Evolutionary conservation across 2,113 vertebrate genomes (phyloP).

Genomic region (Prionailurus bengalensis): DNA sequence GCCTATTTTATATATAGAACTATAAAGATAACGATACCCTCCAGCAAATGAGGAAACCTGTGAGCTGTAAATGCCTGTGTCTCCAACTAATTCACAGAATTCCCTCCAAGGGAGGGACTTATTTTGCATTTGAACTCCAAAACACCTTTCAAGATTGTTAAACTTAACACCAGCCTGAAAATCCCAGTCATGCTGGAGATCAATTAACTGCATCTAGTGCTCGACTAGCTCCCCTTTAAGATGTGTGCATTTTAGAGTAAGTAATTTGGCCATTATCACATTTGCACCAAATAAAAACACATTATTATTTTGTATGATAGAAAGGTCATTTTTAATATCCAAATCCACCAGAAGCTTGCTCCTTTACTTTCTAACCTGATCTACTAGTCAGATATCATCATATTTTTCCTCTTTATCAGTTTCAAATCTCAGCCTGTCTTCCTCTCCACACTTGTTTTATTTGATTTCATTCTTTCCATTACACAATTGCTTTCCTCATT

Average conservation of each 20-base stretch:
- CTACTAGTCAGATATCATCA: not conserved
- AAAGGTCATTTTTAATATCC: constrained; percentile 19
- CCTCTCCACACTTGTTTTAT: not conserved
- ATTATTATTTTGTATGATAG: constrained; percentile 17
- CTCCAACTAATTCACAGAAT: constrained; percentile 84
- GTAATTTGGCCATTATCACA: constrained; percentile 68
- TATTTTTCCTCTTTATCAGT: not conserved
- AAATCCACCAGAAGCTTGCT: not conserved
- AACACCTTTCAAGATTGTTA: constrained; percentile 86
- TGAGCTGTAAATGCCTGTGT: constrained; percentile 83
- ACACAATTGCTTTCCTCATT: not conserved
- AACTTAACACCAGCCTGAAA: constrained; percentile 85
- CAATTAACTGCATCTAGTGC: constrained; percentile 82
- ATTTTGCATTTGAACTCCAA: constrained; percentile 86
- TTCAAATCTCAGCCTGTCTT: constrained; percentile 50
- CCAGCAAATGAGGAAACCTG: constrained; percentile 83
- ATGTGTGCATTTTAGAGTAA: constrained; percentile 67
- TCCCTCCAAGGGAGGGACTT: constrained; percentile 84
- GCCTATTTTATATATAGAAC: constrained; percentile 80
- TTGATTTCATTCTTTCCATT: constrained; percentile 50
- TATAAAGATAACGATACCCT: constrained; percentile 82
- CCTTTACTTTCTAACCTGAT: not conserved
- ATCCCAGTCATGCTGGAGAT: constrained; percentile 84
- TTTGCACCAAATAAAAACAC: constrained; percentile 63
- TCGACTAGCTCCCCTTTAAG: constrained; percentile 68